Base-by-base conservation (phyloP, 1,140 invertebrate genomes). In the Aphidius ervi region DNA sequence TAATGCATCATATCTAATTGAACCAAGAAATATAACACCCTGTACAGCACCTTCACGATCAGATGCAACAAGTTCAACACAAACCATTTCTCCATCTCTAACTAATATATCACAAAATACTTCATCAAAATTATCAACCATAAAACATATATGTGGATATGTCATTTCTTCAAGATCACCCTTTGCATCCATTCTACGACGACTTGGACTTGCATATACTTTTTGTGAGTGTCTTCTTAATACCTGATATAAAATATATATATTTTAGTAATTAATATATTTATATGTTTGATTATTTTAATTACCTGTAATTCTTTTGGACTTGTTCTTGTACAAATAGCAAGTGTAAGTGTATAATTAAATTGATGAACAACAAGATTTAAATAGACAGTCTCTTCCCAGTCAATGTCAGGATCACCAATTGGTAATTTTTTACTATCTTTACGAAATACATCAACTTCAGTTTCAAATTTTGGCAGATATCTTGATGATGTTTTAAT, bases 121-220 rank as follows among this genome's bases (percentile, higher is more conserved):
- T 86, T 99, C 95, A 80, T 99, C 97, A 81, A 98, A 99, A 82
- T 98, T 97, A 80, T 99, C 97, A 52, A 99, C 94, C 86, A 95
- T 95, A 79, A 99, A 99, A 82, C 94, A 99, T 67, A 99, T 95
- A 82, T 97, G 93, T 3, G 97, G 97, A 82, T 98, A 99, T 41
- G 95, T 97, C 74, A 99, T 98, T 82, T 98, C 94, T 82, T 99
- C 97, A 63, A 92, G 87, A 74, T 98, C 96, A 42, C 96, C 97
- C 82, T 99, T 99, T 10, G 92, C 92, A 76, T 99, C 95, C 96
- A 99, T 99, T 74, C 94, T 86, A 68, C 97, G 82, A 56, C 92
- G 85, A 81, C 94, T 97, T 8, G 97, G 97, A 50, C 94, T 97
- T 9, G 97, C 95, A 81, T 98, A 99, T 8, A 99, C 97, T 82